A percentile compares a stretch with the other conserved stretches of the same genome.
Evolutionary conservation across 2,113 vertebrate genomes (phyloP).

Genomic region (Lepidothrix coronata): DNA sequence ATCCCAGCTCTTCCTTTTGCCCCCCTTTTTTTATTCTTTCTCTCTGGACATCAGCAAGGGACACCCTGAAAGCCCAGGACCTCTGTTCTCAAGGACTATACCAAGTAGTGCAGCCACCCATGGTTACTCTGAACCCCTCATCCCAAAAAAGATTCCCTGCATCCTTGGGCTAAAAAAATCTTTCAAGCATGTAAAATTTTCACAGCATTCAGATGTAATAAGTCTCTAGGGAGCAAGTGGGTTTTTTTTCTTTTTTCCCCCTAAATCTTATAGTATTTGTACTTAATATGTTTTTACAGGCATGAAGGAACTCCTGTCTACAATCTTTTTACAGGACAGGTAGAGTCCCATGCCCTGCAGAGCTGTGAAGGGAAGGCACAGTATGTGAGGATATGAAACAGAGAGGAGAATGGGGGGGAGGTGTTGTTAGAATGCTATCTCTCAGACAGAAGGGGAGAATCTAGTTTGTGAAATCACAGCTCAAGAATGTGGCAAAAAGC

Average conservation of each 20-base stretch:
- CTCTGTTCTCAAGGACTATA: neutral
- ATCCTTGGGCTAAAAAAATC: neutral
- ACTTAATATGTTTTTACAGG: neutral
- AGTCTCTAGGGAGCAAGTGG: neutral
- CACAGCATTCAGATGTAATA: neutral
- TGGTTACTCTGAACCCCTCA: neutral
- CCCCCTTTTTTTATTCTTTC: neutral
- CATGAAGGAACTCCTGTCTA: neutral
- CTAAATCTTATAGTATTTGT: neutral
- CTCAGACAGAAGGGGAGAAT: neutral
- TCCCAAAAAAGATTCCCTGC: neutral
- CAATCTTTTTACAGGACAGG: conserved; percentile 13
- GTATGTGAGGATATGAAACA: neutral
- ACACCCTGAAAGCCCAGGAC: neutral
- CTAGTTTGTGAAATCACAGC: conserved; percentile 44
- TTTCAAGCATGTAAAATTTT: neutral
- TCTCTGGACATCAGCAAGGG: neutral
- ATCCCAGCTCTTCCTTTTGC: neutral
- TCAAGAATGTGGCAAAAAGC: conserved; percentile 33
- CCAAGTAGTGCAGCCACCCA: neutral
- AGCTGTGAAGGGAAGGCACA: neutral
- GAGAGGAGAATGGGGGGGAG: neutral
- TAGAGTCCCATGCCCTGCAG: neutral
- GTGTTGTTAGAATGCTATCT: neutral
- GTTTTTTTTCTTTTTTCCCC: neutral